Evolutionary conservation across 2,797 vertebrate species (phyloP), one percentile per base, ranked within the genome.

Genomic region (Rousettus madagascariensis): DNA sequence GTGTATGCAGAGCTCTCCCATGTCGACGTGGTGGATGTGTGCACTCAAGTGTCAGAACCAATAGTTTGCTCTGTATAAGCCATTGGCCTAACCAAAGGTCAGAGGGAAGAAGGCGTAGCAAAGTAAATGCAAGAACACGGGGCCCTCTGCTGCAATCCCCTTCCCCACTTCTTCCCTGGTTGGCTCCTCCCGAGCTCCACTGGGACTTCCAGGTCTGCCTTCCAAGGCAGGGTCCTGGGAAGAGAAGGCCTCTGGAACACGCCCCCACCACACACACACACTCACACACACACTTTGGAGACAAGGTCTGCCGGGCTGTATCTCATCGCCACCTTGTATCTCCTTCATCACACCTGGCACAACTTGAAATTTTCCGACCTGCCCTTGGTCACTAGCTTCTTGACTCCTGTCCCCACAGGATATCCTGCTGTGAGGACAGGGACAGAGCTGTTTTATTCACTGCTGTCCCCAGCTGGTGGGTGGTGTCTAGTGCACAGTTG

Each of bases 391-490:
- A 24, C 51, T 7, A n/a, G 59, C 53, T 33, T 41, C 22, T 16
- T 22, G n/a, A 46, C 41, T n/a, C 8, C 9, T 19, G 26, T 43
- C 16, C 30, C 41, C 49, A 13, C 4, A 49, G 46, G 74, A 5
- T 59, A 68, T 3, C 55, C 9, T 77, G 26, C 85, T 43, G 15
- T 71, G 51, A 86, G 74, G 61, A 46, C 69, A 33, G 26, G 26
- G 12, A 26, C n/a, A 0, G 43, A 9, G 66, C 24, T 0, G 28
- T 26, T 13, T 69, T 16, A 0, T 7, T 46, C 38, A 11, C 10
- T 0, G 88, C 61, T 1, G 7, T 8, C 9, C 13, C 26, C 53
- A 78, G 41, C 24, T 43, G 71, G 68, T 51, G 24, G 46, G 11
- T 4, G 33, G n/a, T 10, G 80, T 36, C 36, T 20, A 4, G 19